Evolutionary conservation across 1,140 invertebrate species (phyloP).

Genomic region (Drosophila repletoides): DNA sequence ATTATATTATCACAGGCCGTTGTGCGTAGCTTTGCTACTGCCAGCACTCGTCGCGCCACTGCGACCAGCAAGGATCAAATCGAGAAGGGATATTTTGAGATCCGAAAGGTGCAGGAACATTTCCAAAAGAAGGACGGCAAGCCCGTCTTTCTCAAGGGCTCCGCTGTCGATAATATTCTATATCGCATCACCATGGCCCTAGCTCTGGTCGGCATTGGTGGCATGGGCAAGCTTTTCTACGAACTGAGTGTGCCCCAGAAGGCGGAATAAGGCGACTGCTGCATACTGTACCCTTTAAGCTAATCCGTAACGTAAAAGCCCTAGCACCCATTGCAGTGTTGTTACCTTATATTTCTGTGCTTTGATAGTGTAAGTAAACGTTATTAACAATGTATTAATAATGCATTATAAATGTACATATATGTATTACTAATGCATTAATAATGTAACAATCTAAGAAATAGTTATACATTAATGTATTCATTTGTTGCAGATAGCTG

Average conservation of each 20-base stretch:
- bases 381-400: too few species aligned
- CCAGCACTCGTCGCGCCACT: slow-evolving; percentile 48
- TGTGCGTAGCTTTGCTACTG: slow-evolving; percentile 71
- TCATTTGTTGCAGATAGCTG: slow-evolving; percentile 39
- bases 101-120: slow-evolving; percentile 83
- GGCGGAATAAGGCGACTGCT: slow-evolving; percentile 35
- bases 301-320: slow-evolving; percentile 47
- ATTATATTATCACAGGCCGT: slow-evolving; percentile 62
- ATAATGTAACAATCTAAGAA: neutral
- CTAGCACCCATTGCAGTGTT: slow-evolving; percentile 53
- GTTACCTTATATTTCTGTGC: slow-evolving; percentile 68
- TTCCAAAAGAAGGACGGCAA: slow-evolving; percentile 84
- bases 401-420: neutral
- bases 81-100: slow-evolving; percentile 75
- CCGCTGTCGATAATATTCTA: slow-evolving; percentile 84
- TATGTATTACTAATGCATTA: too few species aligned
- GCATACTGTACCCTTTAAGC: slow-evolving; percentile 38
- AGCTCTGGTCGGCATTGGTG: slow-evolving; percentile 82
- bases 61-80: slow-evolving; percentile 63
- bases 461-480: neutral
- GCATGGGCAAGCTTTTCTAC: slow-evolving; percentile 77
- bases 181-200: slow-evolving; percentile 83
- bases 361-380: slow-evolving; percentile 56
- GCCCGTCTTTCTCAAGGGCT: slow-evolving; percentile 86
- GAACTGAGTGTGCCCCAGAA: slow-evolving; percentile 75